A percentile compares a stretch with the other conserved stretches of the same genome.
Conservation (phyloP, 2,888 invertebrate genomes). For the Hydrotaea diabolus region DNA sequence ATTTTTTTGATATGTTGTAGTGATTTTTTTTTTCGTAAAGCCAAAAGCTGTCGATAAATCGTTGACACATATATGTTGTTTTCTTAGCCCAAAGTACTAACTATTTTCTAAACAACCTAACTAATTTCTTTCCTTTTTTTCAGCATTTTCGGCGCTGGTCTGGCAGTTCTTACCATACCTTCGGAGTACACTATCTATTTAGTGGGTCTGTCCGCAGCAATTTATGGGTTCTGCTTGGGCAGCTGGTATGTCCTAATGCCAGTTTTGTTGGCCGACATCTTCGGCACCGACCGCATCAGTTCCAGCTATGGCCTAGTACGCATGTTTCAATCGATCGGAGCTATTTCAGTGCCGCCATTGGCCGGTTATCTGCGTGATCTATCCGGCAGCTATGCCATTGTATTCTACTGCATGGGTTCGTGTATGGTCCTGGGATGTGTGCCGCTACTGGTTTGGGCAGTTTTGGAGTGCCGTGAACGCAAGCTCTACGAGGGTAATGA, state of each 20-base stretch:
- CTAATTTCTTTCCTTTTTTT: conserved; percentile 17
- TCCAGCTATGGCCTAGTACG: conserved; percentile 88
- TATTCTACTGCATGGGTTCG: conserved; percentile 89
- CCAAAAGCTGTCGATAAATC: too few relatives aligned
- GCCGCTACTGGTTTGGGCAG: conserved; percentile 83
- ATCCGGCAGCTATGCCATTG: conserved; percentile 87
- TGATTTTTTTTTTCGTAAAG: too few relatives aligned
- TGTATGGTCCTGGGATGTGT: conserved; percentile 88
- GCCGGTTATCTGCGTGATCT: conserved; percentile 86
- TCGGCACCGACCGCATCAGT: conserved; percentile 88
- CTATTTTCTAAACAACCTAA: too few relatives aligned
- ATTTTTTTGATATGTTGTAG: too few relatives aligned
- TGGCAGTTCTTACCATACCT: conserved; percentile 86
- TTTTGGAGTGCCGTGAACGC: conserved; percentile 76
- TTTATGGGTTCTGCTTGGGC: conserved; percentile 87
- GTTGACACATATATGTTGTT: too few relatives aligned
- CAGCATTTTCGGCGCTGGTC: conserved; percentile 86
- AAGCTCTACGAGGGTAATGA: conserved; percentile 75
- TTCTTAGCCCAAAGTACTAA: too few relatives aligned
- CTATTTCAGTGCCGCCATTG: conserved; percentile 87
- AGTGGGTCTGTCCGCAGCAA: conserved; percentile 85
- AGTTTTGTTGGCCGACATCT: conserved; percentile 87
- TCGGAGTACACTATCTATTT: conserved; percentile 85
- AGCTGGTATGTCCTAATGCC: conserved; percentile 90
- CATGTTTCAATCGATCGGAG: conserved; percentile 89